Conservation (phyloP, 1,140 invertebrate genomes). For the Potamilus streckersoni region DNA sequence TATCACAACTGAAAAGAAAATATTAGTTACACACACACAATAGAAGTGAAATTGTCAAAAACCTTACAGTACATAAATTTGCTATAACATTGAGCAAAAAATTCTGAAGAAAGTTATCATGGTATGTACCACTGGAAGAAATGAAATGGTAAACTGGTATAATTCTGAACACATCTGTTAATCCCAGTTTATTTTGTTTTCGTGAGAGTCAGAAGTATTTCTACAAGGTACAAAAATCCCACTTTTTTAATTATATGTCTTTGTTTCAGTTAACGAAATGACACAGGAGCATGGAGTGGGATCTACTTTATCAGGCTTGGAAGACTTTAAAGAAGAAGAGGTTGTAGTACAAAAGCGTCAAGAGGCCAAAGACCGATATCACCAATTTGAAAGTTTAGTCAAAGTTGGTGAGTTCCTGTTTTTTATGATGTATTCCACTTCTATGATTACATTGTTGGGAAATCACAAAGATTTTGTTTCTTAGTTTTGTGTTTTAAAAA, state of each 20-base stretch:
- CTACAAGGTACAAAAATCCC: neutral
- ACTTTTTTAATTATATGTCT: neutral
- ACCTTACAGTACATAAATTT: no score
- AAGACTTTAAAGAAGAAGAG: conserved; percentile 45
- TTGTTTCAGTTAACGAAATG: conserved; percentile 55
- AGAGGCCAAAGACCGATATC: conserved; percentile 56
- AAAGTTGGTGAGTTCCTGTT: conserved; percentile 26
- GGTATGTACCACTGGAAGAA: no score
- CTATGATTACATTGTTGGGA: neutral
- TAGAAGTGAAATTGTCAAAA: no score
- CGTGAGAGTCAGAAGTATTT: neutral
- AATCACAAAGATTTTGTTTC: neutral
- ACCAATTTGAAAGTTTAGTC: conserved; percentile 53
- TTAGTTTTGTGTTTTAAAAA: neutral
- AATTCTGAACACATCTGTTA: no score
- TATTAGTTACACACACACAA: no score
- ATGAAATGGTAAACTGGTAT: no score
- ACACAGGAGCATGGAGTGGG: conserved; percentile 50
- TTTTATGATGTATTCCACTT: neutral
- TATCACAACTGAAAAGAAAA: no score
- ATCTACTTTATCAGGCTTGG: conserved; percentile 14
- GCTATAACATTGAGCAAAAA: no score
- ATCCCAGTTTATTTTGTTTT: no score
- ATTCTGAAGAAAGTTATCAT: no score
- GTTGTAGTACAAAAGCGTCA: conserved; percentile 46